Base-by-base conservation (phyloP, 2,113 vertebrate genomes). In the Hippocampus comes region DNA sequence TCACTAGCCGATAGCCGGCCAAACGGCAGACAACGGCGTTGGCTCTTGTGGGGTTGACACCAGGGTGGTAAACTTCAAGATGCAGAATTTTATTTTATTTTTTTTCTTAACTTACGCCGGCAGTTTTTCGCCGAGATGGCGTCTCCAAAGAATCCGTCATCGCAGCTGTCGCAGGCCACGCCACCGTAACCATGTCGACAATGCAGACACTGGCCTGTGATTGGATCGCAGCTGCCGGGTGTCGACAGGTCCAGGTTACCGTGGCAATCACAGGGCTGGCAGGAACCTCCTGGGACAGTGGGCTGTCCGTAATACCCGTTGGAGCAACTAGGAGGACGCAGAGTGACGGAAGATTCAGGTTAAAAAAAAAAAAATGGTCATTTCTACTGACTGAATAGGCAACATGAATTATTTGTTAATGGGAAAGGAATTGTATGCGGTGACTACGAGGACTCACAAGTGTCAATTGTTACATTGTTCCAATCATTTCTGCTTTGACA, bases 251-350 rank as follows among this genome's bases (percentile, higher is more conserved):
- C 95, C 87, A 99, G 94, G 91, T 99, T 99, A 79, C 91, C 91
- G 81, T 94, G 94, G 91, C 97, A 99, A 5, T 89, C 89, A 83
- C 97, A 99, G 3, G 92, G 95, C 77, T 93, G 94, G 88, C 97
- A 99, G 0, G 90, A 95, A 79, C 93, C 92, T 17, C 97, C 96
- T 25, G 94, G 94, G 80, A 93, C 80, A 9, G 82, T 67, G 71
- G 97, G 96, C 69, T 92, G 92, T 67, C 97, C 97, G 43, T 93
- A 95, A 93, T 94, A 98, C 63, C 97, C 97, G 68, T 95, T 95
- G 69, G 94, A 91, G 89, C 97, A 99, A 85, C 97, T 99, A 88
- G 63, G 71, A 63, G 77, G 74, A 63, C 74, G 71, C 41, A 68
- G 63, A 75, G 55, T 73, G 63, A 70, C 25, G 68, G 14, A 71